Base-by-base conservation (phyloP, 2,888 invertebrate species). In the Meta bourneti region DNA sequence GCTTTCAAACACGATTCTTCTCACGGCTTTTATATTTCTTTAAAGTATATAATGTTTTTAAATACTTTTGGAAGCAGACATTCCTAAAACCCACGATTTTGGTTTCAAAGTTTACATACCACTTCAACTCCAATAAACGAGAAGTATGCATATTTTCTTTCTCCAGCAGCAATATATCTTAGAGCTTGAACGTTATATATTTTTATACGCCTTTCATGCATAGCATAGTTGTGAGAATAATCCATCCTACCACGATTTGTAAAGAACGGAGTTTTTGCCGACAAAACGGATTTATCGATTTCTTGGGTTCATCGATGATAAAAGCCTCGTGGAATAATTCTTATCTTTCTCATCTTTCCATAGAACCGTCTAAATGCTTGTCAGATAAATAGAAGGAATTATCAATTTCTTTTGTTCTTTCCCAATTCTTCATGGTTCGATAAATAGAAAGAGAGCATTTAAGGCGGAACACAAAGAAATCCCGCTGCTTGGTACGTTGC, bases 201-300 rank as follows among this genome's bases (percentile, higher is more conserved):
- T 34, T n/a, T 34, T 34, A 34, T 34, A 2, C 34, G 34, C 34
- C 34, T 34, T 34, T 34, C 1, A 34, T 34, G 34, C 34, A 4
- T 34, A 34, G 34, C 34, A 34, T 2, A 34, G 34, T 34, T 6
- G 34, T 13, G 34, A 79, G 61, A 61, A 61, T 34, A 79, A 49
- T 79, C 61, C 61, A 13, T 13, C 79, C 61, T 61, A 79, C 34
- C 7, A 61, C 49, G 77, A 77, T 77, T 77, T 77, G 52, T 51
- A 51, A 51, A 34, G 34, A 79, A 20, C 61, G 6, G 7, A 79
- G 61, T 54, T 79, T 54, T 61, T 54, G 6, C 13, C 13, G 34
- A 20, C 79, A 79, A 79, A 54, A 61, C 34, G 54, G 20, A 61
- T 61, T 13, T 54, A 61, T 61, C 16, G 79, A 79, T 79, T 79